phyloP scores from a whole-genome alignment of 2,113 vertebrate species.

The Tursiops truncatus region DNA sequence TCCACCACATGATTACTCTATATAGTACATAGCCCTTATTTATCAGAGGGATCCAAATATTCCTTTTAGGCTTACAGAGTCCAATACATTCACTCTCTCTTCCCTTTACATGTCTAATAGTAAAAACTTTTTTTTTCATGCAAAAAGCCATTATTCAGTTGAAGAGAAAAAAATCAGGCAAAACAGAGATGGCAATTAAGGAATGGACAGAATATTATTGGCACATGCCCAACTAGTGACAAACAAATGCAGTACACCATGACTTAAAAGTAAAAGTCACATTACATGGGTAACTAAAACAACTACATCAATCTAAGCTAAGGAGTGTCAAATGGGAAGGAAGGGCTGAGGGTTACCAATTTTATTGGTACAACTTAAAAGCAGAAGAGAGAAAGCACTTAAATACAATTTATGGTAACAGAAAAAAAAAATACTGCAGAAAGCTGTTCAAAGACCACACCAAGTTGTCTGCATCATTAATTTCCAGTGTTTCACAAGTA shows the following conservation, averaged over 20 bases:
- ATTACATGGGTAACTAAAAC: constrained; percentile 62
- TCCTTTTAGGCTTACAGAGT: constrained; percentile 72
- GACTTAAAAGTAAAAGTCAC: constrained; percentile 71
- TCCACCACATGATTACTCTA: constrained; percentile 59
- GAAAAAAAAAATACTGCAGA: constrained; percentile 64
- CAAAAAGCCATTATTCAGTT: constrained; percentile 62
- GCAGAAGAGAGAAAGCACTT: constrained; percentile 53
- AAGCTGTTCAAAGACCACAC: constrained; percentile 66
- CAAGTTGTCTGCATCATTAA: constrained; percentile 67
- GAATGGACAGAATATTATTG: constrained; percentile 69
- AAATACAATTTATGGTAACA: constrained; percentile 73
- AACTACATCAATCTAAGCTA: constrained; percentile 48
- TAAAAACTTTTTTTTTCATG: constrained; percentile 70
- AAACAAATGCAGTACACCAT: constrained; percentile 65
- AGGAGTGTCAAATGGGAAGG: constrained; percentile 31
- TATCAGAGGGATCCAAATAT: constrained; percentile 64
- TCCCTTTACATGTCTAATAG: constrained; percentile 62
- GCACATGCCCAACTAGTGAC: constrained; percentile 72
- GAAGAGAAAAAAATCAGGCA: constrained; percentile 55
- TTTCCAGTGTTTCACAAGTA: constrained; percentile 81
- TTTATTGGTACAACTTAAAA: constrained; percentile 71
- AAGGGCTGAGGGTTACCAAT: constrained; percentile 23
- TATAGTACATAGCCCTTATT: constrained; percentile 76
- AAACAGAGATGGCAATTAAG: constrained; percentile 65
- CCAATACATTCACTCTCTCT: constrained; percentile 74